Percentiles rank a stretch among this genome's conserved stretches.
These are phyloP conservation scores for Nothoprocta pentlandii DNA, from an alignment of 2,113 vertebrate species.

Conservation along the genomic window DNA sequence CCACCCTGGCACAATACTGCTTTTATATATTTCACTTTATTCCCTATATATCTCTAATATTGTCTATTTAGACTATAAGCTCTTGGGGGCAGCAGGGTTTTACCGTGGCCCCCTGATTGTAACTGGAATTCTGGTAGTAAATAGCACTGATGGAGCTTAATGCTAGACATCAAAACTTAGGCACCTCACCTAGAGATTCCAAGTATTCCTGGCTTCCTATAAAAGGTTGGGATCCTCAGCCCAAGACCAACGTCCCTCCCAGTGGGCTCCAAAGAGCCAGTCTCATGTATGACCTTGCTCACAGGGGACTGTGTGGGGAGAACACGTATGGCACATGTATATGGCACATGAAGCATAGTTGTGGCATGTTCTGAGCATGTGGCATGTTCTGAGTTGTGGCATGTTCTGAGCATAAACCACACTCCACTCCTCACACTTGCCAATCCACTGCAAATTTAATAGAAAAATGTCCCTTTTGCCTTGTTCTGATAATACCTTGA, in stretches of 20 bases:
- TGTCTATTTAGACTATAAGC: background rate
- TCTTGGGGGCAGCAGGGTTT: background rate
- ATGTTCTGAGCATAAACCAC: accelerated
- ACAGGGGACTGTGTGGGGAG: background rate
- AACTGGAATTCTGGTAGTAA: background rate
- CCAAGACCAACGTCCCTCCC: background rate
- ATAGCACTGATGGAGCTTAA: background rate
- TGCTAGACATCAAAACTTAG: background rate
- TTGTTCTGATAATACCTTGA: background rate
- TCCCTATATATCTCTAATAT: background rate
- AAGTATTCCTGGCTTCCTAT: background rate
- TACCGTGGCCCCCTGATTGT: background rate
- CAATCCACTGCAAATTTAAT: background rate
- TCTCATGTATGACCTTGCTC: background rate
- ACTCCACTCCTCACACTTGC: background rate
- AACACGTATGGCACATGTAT: accelerated
- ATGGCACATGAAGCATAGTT: background rate
- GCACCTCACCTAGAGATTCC: background rate
- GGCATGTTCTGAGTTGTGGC: background rate
- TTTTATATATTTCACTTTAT: background rate
- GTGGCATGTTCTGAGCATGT: background rate
- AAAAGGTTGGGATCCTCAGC: background rate
- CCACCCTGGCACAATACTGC: background rate
- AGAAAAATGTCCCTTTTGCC: background rate
- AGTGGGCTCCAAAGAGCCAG: background rate